Percentiles rank a stretch among this genome's conserved stretches.
Evolutionary conservation across 2,113 vertebrate genomes (phyloP).

Genomic region (Actenoides lindsayi): DNA sequence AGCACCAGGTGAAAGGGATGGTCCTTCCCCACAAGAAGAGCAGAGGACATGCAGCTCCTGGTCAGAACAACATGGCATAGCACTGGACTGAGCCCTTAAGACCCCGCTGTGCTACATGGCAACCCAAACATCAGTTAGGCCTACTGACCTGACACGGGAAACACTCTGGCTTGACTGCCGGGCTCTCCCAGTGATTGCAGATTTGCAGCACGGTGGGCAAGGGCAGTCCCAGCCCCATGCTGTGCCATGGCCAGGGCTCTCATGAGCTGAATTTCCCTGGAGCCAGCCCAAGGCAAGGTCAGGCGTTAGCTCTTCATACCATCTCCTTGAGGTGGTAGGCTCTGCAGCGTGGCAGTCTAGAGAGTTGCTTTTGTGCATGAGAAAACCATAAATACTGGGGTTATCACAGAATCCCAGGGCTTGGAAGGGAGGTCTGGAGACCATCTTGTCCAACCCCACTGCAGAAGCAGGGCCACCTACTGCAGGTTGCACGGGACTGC

Average conservation of each 20-base stretch:
- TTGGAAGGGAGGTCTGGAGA: background rate
- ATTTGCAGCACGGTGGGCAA: background rate
- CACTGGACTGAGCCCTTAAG: background rate
- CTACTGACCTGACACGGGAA: background rate
- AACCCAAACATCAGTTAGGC: rapidly evolving
- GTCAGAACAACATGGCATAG: background rate
- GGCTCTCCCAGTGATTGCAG: background rate
- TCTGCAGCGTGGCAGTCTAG: background rate
- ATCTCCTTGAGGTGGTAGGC: background rate
- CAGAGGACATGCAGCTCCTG: background rate
- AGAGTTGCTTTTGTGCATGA: background rate
- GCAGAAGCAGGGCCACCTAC: background rate
- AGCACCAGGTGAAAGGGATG: background rate
- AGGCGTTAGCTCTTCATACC: background rate
- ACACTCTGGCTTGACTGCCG: background rate
- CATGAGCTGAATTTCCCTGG: background rate
- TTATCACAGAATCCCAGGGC: background rate
- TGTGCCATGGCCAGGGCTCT: background rate
- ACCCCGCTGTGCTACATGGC: background rate
- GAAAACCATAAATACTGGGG: background rate
- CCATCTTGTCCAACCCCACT: background rate
- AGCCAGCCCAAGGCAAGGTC: background rate
- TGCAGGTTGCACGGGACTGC: background rate
- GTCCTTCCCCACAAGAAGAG: background rate
- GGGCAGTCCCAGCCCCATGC: rapidly evolving